A percentile compares a stretch with the other conserved stretches of the same genome.
Evolutionary conservation across 2,888 invertebrate genomes (phyloP).

Genomic region (Ptilodon capucinus): DNA sequence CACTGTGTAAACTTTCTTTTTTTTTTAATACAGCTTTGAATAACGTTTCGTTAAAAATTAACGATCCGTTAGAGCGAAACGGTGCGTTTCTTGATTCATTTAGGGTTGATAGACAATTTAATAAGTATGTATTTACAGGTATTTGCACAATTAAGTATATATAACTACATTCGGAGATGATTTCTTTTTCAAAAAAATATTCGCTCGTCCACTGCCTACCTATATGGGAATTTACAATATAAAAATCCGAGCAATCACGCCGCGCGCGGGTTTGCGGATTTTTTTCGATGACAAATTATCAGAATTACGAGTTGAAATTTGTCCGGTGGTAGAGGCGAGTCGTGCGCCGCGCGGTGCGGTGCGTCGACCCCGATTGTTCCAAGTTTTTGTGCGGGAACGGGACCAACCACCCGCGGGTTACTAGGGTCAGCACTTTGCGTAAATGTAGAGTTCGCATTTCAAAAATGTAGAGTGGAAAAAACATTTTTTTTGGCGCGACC

Average conservation of each 20-base stretch:
- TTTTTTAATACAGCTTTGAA: too few relatives aligned
- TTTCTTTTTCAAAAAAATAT: neutral
- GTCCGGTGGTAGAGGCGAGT: neutral
- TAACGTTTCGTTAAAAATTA: too few relatives aligned
- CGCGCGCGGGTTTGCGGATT: conserved; percentile 7
- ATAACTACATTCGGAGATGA: too few relatives aligned
- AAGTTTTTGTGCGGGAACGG: conserved; percentile 45
- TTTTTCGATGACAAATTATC: conserved; percentile 26
- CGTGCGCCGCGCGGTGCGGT: conserved; percentile 3
- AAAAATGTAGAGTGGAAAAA: too few relatives aligned
- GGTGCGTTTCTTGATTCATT: too few relatives aligned
- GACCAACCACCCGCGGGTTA: conserved; percentile 25
- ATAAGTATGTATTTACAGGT: too few relatives aligned
- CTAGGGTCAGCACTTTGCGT: neutral
- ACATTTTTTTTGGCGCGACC: too few relatives aligned
- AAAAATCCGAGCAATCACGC: neutral
- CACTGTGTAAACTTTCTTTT: too few relatives aligned
- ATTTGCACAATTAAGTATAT: too few relatives aligned
- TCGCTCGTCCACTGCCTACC: neutral
- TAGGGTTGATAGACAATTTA: too few relatives aligned
- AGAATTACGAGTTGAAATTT: conserved; percentile 26
- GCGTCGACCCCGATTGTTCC: conserved; percentile 41
- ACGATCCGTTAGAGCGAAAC: too few relatives aligned
- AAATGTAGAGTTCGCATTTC: neutral
- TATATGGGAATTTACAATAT: neutral